Base-by-base conservation (phyloP, 2,888 invertebrate species). In the Hirtodrosophila cameraria region DNA sequence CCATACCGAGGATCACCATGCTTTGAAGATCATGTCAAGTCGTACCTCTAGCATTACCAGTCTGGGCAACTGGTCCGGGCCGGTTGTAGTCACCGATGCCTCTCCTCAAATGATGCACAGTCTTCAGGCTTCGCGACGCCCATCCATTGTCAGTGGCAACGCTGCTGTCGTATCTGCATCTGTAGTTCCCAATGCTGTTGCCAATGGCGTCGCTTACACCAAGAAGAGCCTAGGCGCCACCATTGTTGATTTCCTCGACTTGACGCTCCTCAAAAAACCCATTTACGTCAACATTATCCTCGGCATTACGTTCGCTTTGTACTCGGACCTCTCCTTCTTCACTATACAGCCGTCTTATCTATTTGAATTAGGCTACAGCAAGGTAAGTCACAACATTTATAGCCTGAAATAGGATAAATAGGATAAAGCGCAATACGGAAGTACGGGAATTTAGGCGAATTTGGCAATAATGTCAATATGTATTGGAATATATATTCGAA, bases 251-350 rank as follows among this genome's bases (percentile, higher is more conserved):
- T 93, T 92, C 52, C 89, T 94, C 23, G 94, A 94, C 83, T 88
- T 95, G 58, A 92, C 92, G 0, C 89, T 95, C 6, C 87, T 95
- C 5, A 94, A 94, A 83, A 93, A 94, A 70, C 91, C 92, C 11
- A 91, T 93, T 20, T 94, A 94, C 74, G 92, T 95, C 6, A 95
- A 95, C 84, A 94, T 95, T 55, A 93, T 94, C 43, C 87, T 95
- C 25, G 96, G 95, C 30, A 92, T 94, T 84, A 93, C 94, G 0
- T 92, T 95, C 54, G 93, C 94, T 2, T 92, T 94, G 61, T 94
- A 94, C 54, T 93, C 94, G 3, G 95, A 96, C 87, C 92, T 94
- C 33, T 94, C 94, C 0, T 96, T 96, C 87, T 93, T 94, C 71
- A 93, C 94, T 0, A 85, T 96, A 45, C 92, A 95, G 62, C 95